phyloP scores from a whole-genome alignment of 1,140 invertebrate species.

The Philotrypesis tridentata region DNA sequence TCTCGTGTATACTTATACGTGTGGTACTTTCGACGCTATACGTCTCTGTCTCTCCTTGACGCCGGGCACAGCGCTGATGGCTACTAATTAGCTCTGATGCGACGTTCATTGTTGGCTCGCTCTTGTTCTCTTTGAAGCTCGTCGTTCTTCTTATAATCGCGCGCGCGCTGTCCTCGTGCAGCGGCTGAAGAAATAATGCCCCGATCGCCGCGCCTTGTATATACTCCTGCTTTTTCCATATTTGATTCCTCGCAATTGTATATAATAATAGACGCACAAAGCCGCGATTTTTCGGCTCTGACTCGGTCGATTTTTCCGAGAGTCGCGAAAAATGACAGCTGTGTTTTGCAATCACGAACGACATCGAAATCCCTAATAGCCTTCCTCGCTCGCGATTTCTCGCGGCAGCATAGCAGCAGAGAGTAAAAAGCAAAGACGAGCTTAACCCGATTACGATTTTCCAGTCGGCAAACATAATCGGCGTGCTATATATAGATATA shows the following conservation, averaged over 20 bases:
- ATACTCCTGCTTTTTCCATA: too few relatives aligned
- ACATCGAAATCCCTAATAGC: not conserved
- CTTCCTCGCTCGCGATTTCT: not conserved
- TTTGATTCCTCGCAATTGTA: too few relatives aligned
- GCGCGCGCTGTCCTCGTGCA: too few relatives aligned
- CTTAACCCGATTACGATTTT: slow-evolving; percentile 5
- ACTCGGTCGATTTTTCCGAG: too few relatives aligned
- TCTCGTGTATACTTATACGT: too few relatives aligned
- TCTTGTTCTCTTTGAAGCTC: slow-evolving; percentile 21
- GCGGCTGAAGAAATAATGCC: too few relatives aligned
- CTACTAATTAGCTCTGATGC: slow-evolving; percentile 27
- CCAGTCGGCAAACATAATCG: slow-evolving; percentile 1
- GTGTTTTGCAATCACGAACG: too few relatives aligned
- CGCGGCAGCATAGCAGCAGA: not conserved
- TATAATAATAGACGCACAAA: too few relatives aligned
- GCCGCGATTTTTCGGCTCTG: too few relatives aligned
- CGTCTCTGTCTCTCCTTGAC: not conserved
- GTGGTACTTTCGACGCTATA: not conserved
- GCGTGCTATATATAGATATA: too few relatives aligned
- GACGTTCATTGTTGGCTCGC: slow-evolving; percentile 6
- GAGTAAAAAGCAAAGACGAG: not conserved
- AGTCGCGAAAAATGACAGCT: too few relatives aligned
- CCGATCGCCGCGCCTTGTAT: too few relatives aligned
- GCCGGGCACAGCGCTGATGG: not conserved
- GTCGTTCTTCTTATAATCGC: not conserved